Evolutionary conservation across 2,888 invertebrate species (phyloP).

Genomic region (Podabrus alpinus): DNA sequence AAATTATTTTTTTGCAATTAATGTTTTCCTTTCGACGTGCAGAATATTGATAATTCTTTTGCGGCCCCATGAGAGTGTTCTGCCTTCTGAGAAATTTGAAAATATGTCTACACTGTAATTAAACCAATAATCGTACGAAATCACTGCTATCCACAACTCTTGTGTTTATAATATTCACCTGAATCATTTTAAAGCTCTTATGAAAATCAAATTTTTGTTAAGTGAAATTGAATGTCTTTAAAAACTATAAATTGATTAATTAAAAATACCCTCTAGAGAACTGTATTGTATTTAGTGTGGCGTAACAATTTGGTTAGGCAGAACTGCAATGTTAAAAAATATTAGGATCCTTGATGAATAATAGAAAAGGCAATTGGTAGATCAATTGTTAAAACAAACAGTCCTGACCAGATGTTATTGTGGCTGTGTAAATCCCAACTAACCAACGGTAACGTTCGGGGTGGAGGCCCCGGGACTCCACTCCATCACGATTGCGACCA

Average conservation of each 20-base stretch:
- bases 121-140: neutral
- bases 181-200: no score
- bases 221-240: neutral
- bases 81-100: neutral
- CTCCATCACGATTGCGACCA: slow-evolving; percentile 47
- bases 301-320: slow-evolving; percentile 44
- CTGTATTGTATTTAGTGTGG: slow-evolving; percentile 43
- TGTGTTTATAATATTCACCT: no score
- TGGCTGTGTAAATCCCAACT: slow-evolving; percentile 49
- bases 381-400: slow-evolving; percentile 50
- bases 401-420: slow-evolving; percentile 46
- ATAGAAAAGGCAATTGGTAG: slow-evolving; percentile 45
- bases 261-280: slow-evolving; percentile 36
- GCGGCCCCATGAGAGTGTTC: neutral
- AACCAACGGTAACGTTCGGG: slow-evolving; percentile 47
- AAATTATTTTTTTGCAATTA: neutral
- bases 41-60: neutral
- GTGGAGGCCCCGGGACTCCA: slow-evolving; percentile 45
- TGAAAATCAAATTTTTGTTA: neutral
- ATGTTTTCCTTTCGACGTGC: no score
- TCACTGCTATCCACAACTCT: neutral
- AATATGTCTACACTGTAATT: neutral
- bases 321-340: slow-evolving; percentile 42
- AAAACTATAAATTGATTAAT: no score
- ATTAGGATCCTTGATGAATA: slow-evolving; percentile 41